phyloP scores from a whole-genome alignment of 2,113 vertebrate genomes.

The Monarcha castaneiventris region DNA sequence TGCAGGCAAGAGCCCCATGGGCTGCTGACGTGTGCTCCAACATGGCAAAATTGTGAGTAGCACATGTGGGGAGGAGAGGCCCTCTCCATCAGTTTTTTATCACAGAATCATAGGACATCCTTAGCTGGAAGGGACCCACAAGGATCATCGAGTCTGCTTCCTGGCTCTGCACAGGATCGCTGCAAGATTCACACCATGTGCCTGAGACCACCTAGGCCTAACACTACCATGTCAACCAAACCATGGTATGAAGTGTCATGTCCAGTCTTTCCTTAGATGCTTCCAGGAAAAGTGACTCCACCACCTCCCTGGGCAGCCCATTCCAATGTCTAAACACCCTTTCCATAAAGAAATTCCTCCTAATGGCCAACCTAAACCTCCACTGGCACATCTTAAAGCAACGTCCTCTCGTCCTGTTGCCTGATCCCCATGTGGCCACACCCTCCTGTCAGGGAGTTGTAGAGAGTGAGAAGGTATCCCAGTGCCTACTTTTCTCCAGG shows the following conservation, averaged over 20 bases:
- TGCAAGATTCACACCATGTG: background rate
- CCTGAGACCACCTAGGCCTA: background rate
- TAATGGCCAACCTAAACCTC: background rate
- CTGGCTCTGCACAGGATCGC: background rate
- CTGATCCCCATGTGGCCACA: no score
- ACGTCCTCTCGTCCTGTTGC: fast-evolving
- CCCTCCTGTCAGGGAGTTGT: background rate
- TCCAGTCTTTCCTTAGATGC: background rate
- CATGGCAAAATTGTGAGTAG: background rate
- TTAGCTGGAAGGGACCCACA: background rate
- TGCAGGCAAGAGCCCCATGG: fast-evolving
- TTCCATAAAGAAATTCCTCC: background rate
- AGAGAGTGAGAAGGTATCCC: no score
- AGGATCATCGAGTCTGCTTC: background rate
- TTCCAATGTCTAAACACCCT: background rate
- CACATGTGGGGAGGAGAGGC: fast-evolving
- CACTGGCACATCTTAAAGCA: background rate
- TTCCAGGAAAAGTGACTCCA: background rate
- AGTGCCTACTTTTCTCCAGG: background rate
- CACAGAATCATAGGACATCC: background rate
- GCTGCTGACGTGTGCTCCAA: fast-evolving
- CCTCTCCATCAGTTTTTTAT: fast-evolving
- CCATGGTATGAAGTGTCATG: fast-evolving
- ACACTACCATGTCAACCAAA: background rate
- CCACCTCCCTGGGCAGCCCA: background rate